A percentile compares a stretch with the other conserved stretches of the same genome.
These are phyloP conservation scores for Drosophila pachea DNA, from an alignment of 1,140 invertebrate species.

Conservation along the genomic window DNA sequence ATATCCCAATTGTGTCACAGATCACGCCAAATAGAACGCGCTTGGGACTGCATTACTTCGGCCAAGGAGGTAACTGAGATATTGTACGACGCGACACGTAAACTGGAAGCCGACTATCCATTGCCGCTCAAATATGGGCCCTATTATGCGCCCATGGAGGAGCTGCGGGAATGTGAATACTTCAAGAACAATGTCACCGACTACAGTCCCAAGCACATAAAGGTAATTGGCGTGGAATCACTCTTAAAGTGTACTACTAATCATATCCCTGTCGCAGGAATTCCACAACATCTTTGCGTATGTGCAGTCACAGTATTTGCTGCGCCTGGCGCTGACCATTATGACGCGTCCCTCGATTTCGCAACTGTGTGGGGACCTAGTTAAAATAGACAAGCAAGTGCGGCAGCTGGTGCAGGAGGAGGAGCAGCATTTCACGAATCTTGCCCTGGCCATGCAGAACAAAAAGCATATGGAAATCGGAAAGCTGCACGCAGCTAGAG, in stretches of 20 bases:
- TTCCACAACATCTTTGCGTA: conserved; percentile 79
- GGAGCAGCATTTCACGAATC: conserved; percentile 72
- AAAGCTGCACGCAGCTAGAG: conserved; percentile 55
- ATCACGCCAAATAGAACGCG: conserved; percentile 75
- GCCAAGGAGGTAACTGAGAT: conserved; percentile 77
- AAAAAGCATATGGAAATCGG: conserved; percentile 65
- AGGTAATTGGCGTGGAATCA: conserved; percentile 43
- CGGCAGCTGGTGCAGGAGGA: conserved; percentile 73
- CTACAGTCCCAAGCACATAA: conserved; percentile 77
- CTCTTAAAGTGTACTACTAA: neutral
- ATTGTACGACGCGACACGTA: conserved; percentile 73
- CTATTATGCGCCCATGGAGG: conserved; percentile 75
- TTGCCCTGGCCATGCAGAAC: conserved; percentile 65
- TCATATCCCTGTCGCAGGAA: conserved; percentile 45
- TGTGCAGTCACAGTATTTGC: conserved; percentile 75
- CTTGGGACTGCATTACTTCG: conserved; percentile 77
- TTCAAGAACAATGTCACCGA: conserved; percentile 78
- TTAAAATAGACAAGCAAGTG: conserved; percentile 67
- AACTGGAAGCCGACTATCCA: conserved; percentile 68
- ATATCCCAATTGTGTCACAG: conserved; percentile 22
- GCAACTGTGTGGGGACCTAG: conserved; percentile 58
- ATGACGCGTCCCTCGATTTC: conserved; percentile 70
- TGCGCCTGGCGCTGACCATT: conserved; percentile 71
- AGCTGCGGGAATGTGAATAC: conserved; percentile 75
- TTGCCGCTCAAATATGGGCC: conserved; percentile 60